phyloP scores from a whole-genome alignment of 2,797 vertebrate species.

The Helicolenus hilgendorfi region DNA sequence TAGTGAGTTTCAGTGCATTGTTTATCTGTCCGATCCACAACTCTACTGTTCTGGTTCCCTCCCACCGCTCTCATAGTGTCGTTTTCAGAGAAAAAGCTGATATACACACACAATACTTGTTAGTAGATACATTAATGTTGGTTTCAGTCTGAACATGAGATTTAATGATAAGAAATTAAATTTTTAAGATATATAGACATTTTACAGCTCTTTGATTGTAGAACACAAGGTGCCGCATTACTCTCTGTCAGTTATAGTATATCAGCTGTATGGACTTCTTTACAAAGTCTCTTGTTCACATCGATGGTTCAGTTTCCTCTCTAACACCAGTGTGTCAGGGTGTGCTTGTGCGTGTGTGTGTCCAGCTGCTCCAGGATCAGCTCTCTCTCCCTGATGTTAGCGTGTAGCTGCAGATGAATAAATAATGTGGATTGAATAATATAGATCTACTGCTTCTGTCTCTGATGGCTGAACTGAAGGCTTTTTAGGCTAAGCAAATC shows the following conservation, averaged over 20 bases:
- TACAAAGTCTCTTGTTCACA: background rate
- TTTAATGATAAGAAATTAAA: background rate
- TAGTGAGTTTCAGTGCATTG: background rate
- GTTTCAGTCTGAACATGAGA: background rate
- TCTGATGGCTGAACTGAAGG: background rate
- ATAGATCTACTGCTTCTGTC: background rate
- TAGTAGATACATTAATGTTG: background rate
- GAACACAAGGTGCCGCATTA: background rate
- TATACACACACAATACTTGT: too few relatives aligned
- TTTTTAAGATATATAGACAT: background rate
- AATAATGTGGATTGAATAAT: background rate
- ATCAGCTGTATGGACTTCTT: background rate
- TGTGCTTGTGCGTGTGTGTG: background rate
- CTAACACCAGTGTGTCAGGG: background rate
- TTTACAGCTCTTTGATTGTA: background rate
- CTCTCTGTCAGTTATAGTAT: background rate
- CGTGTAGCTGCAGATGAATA: conserved; percentile 3
- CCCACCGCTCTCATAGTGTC: background rate
- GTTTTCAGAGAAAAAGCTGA: too few relatives aligned
- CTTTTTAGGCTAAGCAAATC: background rate
- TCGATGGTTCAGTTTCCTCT: too few relatives aligned
- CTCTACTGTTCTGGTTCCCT: too few relatives aligned
- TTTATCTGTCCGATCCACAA: background rate
- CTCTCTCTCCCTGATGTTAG: background rate
- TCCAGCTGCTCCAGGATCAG: background rate